Conservation (phyloP, 1,140 invertebrate genomes). For the Alviniconcha marisindica region DNA sequence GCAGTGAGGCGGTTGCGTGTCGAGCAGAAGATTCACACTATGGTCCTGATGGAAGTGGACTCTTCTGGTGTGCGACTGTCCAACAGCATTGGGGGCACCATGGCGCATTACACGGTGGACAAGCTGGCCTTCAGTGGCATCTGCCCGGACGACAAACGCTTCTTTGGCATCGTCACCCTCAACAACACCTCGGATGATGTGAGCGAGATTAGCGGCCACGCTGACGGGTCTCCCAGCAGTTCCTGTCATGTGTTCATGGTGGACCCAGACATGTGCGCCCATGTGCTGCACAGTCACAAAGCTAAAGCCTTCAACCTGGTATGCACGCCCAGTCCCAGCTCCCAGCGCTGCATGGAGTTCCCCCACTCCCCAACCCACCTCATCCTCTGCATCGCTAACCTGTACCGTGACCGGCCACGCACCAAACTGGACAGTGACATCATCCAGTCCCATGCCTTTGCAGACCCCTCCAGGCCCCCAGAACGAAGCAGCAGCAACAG, state of each 20-base stretch:
- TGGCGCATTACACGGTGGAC: conserved; percentile 90
- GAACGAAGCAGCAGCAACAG: conserved; percentile 82
- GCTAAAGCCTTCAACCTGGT: conserved; percentile 86
- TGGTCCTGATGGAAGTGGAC: conserved; percentile 90
- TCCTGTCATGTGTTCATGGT: conserved; percentile 97
- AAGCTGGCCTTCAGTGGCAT: conserved; percentile 93
- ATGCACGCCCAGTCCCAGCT: conserved; percentile 82
- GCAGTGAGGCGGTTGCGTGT: conserved; percentile 92
- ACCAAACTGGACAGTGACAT: conserved; percentile 75
- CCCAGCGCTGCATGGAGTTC: conserved; percentile 89
- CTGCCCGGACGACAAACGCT: conserved; percentile 90
- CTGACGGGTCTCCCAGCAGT: conserved; percentile 81
- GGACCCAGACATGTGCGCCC: conserved; percentile 85
- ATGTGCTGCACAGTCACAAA: conserved; percentile 85
- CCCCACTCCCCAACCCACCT: conserved; percentile 92
- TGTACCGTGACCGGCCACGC: conserved; percentile 66
- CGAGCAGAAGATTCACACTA: conserved; percentile 91
- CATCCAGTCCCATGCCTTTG: conserved; percentile 74
- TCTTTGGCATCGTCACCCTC: conserved; percentile 94
- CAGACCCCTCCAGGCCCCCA: conserved; percentile 71
- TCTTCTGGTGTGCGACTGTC: conserved; percentile 87
- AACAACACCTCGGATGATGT: conserved; percentile 75
- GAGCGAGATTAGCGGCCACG: conserved; percentile 59
- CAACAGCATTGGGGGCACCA: conserved; percentile 79
- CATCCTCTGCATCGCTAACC: conserved; percentile 78